Base-by-base conservation (phyloP, 2,797 vertebrate species). In the Neostethus bicornis region DNA sequence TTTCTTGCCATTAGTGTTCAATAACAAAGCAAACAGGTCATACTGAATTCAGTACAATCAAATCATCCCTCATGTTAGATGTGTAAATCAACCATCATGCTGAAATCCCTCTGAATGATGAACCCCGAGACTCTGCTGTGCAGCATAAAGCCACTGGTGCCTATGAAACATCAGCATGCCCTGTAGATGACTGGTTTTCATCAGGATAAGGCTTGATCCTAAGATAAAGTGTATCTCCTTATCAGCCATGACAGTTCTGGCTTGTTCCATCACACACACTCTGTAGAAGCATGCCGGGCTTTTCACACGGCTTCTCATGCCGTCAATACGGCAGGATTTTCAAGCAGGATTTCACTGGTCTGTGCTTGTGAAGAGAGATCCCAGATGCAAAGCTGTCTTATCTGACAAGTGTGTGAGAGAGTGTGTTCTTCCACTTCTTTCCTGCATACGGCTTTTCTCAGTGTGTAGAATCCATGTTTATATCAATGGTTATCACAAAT, bases 171-270 rank as follows among this genome's bases (percentile, higher is more conserved):
- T 70, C 79, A 79, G 48, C 14, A 16, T 41, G 58, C 39, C 71
- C 77, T 66, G 50, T 41, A 73, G 61, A 75, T 70, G 69, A 72
- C 69, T 74, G 66, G 21, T 66, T 83, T 86, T 81, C 70, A 86
- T 84, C 73, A 70, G 65, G 78, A 84, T 81, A 42, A 75, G 64
- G 63, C 59, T 58, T 81, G 79, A 84, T 83, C 75, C 74, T 42
- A 28, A 79, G 77, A 87, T 83, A 79, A 86, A 79, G 75, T 78
- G 75, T 48, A 62, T 70, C 68, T 82, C 72, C 79, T 90, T 87
- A 91, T 92, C 74, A 44, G 66, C 59, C 61, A 43, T 78, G 80
- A 80, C 85, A 87, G 79, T 66, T 61, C 68, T 75, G 13, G 41
- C 79, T 86, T 86, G 84, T 85, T 82, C 75, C 52, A 69, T 79